Conservation (phyloP, 2,797 vertebrate species). For the Trachops cirrhosus region DNA sequence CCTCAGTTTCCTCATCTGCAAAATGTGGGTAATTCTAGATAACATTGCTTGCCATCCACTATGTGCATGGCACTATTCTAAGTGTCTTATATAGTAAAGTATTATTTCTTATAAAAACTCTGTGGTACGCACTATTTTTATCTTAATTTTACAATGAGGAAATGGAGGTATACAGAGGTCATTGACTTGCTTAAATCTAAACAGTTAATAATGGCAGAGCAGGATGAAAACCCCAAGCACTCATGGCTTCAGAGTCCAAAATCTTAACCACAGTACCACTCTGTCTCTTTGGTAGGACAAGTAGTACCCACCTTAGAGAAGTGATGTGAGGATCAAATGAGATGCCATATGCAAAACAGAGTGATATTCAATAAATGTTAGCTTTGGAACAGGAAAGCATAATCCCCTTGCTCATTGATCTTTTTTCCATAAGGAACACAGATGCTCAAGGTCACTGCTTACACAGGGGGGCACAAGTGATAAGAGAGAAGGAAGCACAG, state of each 20-base stretch:
- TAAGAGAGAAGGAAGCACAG: not conserved
- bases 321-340: not conserved
- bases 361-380: fast-evolving
- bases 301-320: not conserved
- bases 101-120: not conserved
- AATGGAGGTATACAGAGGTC: not conserved
- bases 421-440: not conserved
- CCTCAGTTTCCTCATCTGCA: not conserved
- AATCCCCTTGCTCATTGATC: not conserved
- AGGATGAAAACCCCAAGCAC: not conserved
- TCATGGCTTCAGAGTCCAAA: not conserved
- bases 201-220: not conserved
- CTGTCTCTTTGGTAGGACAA: fast-evolving
- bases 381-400: not conserved
- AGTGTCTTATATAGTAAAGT: not conserved
- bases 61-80: not conserved
- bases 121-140: not conserved
- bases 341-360: too few relatives aligned
- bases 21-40: not conserved
- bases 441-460: not conserved
- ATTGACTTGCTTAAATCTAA: not conserved
- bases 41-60: not conserved
- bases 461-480: too few relatives aligned
- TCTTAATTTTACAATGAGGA: not conserved
- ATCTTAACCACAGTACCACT: fast-evolving